Conservation (phyloP, 2,113 vertebrate species). For the Trematomus loennbergii region DNA sequence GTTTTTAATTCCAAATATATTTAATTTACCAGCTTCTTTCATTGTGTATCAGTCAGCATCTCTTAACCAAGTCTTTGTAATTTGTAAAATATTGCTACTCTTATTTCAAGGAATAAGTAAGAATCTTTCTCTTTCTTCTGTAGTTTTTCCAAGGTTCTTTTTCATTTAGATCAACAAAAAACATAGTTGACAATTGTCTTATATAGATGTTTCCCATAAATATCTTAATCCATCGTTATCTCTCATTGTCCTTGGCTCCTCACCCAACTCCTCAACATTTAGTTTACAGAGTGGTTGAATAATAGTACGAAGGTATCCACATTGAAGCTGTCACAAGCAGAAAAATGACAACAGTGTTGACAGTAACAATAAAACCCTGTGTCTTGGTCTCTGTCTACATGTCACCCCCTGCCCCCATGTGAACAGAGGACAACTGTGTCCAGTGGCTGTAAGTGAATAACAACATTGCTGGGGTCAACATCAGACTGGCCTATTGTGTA, state of each 20-base stretch:
- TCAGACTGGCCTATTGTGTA: slow-evolving; percentile 44
- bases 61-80: no score
- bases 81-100: no score
- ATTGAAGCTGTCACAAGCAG: not conserved
- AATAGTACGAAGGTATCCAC: not conserved
- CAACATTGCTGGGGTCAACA: slow-evolving; percentile 44
- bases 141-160: no score
- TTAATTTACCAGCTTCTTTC: no score
- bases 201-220: no score
- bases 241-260: not conserved
- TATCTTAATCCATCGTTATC: not conserved
- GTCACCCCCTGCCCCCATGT: slow-evolving; percentile 26
- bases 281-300: not conserved
- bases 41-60: no score
- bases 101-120: no score
- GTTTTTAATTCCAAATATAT: no score
- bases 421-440: slow-evolving; percentile 60
- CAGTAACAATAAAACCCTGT: slow-evolving; percentile 47
- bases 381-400: slow-evolving; percentile 24
- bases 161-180: no score
- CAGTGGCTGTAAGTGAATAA: slow-evolving; percentile 34
- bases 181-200: no score
- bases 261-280: not conserved
- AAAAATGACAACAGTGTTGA: not conserved
- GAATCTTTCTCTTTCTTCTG: no score